A percentile compares a stretch with the other conserved stretches of the same genome.
Evolutionary conservation across 2,113 vertebrate species (phyloP).

Genomic region (Bufo gargarizans): DNA sequence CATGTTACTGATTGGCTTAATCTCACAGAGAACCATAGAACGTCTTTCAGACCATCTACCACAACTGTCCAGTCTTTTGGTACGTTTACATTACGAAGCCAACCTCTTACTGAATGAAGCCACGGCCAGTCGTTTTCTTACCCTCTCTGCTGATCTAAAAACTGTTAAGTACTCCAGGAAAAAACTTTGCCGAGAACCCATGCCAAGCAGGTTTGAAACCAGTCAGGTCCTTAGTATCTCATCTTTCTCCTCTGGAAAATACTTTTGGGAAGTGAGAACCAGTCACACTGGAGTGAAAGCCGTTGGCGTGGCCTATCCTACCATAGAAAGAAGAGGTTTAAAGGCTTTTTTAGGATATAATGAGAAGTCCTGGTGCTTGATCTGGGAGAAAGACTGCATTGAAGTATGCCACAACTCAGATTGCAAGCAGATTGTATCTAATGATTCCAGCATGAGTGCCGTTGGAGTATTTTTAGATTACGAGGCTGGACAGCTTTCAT

Average conservation of each 20-base stretch:
- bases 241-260: background rate
- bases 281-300: background rate
- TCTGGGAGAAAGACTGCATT: background rate
- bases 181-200: background rate
- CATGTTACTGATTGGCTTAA: background rate
- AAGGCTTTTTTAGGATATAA: background rate
- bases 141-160: background rate
- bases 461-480: background rate
- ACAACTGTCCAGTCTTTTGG: background rate
- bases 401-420: background rate
- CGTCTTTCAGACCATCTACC: background rate
- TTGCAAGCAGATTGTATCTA: background rate
- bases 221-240: background rate
- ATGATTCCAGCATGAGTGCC: background rate
- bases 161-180: background rate
- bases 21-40: background rate
- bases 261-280: slow-evolving; percentile 2
- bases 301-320: background rate
- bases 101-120: background rate
- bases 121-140: background rate
- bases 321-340: background rate
- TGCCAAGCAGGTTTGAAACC: background rate
- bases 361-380: slow-evolving; percentile 1
- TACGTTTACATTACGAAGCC: background rate
- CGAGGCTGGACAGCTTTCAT: background rate